These are phyloP conservation scores for Scaptomyza hsui DNA, from an alignment of 1,140 invertebrate species.

Conservation along the genomic window DNA sequence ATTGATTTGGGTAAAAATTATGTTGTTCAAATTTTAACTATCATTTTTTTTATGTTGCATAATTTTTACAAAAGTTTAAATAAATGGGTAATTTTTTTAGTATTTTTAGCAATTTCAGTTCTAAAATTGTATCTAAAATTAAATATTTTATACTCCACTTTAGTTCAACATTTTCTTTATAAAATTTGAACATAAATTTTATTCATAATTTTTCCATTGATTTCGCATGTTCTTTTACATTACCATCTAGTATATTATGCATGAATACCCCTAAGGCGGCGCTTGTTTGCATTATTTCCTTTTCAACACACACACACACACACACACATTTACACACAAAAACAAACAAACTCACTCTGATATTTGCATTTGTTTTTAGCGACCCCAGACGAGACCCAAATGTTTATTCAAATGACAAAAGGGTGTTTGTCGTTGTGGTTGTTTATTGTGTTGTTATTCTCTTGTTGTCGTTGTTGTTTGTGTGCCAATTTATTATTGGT, in stretches of 20 bases:
- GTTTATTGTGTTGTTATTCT: not conserved
- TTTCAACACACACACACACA: not conserved
- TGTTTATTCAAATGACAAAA: constrained; percentile 71
- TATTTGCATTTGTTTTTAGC: constrained; percentile 76
- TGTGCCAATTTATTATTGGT: constrained; percentile 20
- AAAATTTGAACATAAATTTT: no score
- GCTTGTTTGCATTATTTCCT: constrained; percentile 12
- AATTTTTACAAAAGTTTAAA: no score
- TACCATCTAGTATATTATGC: no score
- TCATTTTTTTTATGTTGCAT: no score
- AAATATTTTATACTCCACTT: no score
- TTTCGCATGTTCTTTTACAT: constrained; percentile 19
- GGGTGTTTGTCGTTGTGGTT: constrained; percentile 25
- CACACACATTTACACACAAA: not conserved
- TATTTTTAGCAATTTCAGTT: no score
- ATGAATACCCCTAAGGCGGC: constrained; percentile 26
- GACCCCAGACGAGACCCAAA: constrained; percentile 49
- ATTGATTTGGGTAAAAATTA: no score
- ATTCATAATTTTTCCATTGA: not conserved
- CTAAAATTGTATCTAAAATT: no score
- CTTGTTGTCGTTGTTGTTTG: constrained; percentile 7
- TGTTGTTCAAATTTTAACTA: no score
- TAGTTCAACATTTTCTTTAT: no score
- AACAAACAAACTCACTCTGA: constrained; percentile 1
- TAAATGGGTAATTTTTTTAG: no score